Conservation (phyloP, 2,888 invertebrate species). For the Drosophila limbata region DNA sequence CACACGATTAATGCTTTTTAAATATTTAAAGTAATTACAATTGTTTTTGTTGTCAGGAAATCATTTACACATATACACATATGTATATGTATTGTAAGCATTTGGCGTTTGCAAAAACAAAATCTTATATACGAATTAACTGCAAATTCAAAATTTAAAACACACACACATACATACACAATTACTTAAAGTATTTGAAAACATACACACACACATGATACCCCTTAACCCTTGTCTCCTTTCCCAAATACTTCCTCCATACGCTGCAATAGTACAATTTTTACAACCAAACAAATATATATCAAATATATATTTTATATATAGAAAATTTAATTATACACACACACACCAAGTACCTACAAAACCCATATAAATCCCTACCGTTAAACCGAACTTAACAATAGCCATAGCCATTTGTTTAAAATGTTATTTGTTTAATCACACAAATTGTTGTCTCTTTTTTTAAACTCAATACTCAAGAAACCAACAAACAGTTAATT, state of each 20-base stretch:
- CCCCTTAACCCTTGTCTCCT: conserved; percentile 22
- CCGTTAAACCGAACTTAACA: conserved; percentile 56
- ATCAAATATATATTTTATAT: conserved; percentile 83
- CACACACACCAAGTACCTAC: conserved; percentile 82
- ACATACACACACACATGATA: conserved; percentile 56
- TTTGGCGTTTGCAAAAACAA: conserved; percentile 52
- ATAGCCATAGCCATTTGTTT: conserved; percentile 77
- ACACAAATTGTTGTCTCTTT: conserved; percentile 65
- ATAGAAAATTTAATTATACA: conserved; percentile 83
- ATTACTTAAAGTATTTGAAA: conserved; percentile 82
- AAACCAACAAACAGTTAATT: conserved; percentile 72
- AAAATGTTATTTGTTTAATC: conserved; percentile 71
- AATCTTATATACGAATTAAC: conserved; percentile 71
- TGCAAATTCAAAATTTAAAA: conserved; percentile 71
- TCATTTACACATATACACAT: conserved; percentile 42
- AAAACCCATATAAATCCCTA: conserved; percentile 53
- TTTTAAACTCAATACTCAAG: conserved; percentile 30
- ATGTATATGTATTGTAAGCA: conserved; percentile 32
- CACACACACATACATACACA: conserved; percentile 53
- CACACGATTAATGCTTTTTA: conserved; percentile 74
- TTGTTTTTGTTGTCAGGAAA: conserved; percentile 70
- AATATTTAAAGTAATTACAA: conserved; percentile 83
- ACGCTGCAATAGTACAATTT: conserved; percentile 86
- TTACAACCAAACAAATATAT: conserved; percentile 81
- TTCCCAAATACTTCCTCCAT: conserved; percentile 80